A percentile compares a stretch with the other conserved stretches of the same genome.
phyloP scores from a whole-genome alignment of 2,888 invertebrate genomes.

The Danaus chrysippus region DNA sequence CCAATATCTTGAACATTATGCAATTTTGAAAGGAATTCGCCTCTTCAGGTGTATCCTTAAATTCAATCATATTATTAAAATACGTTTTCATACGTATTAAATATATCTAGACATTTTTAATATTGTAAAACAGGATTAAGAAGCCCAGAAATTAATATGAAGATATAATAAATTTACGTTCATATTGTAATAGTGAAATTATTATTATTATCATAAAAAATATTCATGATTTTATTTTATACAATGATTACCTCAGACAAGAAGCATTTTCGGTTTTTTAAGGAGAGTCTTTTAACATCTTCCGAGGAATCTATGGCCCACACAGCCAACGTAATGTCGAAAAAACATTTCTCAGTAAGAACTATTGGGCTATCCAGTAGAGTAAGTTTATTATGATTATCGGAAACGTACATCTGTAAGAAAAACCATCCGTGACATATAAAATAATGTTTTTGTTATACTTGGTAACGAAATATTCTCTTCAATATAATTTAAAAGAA shows the following conservation, averaged over 20 bases:
- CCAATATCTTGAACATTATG: conserved; percentile 46
- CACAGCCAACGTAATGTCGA: conserved; percentile 52
- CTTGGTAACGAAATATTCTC: not conserved
- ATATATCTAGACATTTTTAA: too few species aligned
- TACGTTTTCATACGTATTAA: too few species aligned
- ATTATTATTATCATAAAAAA: not conserved
- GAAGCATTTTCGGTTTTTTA: conserved; percentile 52
- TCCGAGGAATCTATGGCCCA: conserved; percentile 60
- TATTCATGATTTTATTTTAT: not conserved
- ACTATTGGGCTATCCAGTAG: conserved; percentile 44
- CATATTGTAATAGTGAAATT: not conserved
- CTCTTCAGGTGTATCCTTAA: conserved; percentile 45
- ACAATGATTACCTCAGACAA: conserved; percentile 41
- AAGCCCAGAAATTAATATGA: too few species aligned
- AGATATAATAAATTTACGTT: too few species aligned
- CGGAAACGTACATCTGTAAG: conserved; percentile 49
- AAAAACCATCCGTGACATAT: not conserved
- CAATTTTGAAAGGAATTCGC: conserved; percentile 55
- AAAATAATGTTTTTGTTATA: too few species aligned
- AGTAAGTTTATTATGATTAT: conserved; percentile 43
- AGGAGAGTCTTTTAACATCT: conserved; percentile 48
- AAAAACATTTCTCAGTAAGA: conserved; percentile 43
- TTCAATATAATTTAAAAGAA: not conserved
- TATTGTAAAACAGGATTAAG: too few species aligned
- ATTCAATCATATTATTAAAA: conserved; percentile 11